phyloP scores from a whole-genome alignment of 2,888 invertebrate species.

The Myathropa florea region DNA sequence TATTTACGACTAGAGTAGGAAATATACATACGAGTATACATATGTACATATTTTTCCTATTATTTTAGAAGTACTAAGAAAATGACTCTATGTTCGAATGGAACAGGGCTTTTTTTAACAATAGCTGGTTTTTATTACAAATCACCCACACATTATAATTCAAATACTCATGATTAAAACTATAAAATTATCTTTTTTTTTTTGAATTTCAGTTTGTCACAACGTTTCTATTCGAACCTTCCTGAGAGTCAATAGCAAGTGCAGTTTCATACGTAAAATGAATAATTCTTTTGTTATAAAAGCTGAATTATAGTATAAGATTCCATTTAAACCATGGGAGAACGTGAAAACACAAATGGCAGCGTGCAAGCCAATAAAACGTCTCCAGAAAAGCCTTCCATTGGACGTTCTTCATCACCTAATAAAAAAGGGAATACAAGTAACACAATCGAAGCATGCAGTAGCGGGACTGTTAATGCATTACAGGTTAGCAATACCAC shows the following conservation, averaged over 20 bases:
- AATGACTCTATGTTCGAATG: too few species aligned
- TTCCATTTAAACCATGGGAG: constrained; percentile 34
- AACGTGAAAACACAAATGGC: constrained; percentile 50
- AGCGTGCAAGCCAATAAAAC: constrained; percentile 25
- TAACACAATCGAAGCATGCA: not conserved
- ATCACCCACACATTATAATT: not conserved
- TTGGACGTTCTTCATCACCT: constrained; percentile 32
- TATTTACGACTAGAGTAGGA: too few species aligned
- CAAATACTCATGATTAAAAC: not conserved
- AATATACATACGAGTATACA: too few species aligned
- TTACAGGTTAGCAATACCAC: constrained; percentile 11
- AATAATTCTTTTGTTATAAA: not conserved
- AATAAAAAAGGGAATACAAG: constrained; percentile 2
- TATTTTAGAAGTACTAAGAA: too few species aligned
- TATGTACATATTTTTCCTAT: too few species aligned
- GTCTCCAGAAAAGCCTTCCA: constrained; percentile 29
- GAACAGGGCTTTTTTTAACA: too few species aligned
- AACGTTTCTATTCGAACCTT: not conserved
- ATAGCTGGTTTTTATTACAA: too few species aligned
- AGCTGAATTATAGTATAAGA: not conserved
- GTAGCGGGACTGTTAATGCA: constrained; percentile 6
- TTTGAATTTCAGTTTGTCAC: not conserved
- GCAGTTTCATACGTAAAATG: constrained; percentile 10
- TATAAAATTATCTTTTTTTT: not conserved
- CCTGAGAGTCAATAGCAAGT: not conserved